These are phyloP conservation scores for Cantharis nigra DNA, from an alignment of 2,888 invertebrate genomes.

Conservation along the genomic window DNA sequence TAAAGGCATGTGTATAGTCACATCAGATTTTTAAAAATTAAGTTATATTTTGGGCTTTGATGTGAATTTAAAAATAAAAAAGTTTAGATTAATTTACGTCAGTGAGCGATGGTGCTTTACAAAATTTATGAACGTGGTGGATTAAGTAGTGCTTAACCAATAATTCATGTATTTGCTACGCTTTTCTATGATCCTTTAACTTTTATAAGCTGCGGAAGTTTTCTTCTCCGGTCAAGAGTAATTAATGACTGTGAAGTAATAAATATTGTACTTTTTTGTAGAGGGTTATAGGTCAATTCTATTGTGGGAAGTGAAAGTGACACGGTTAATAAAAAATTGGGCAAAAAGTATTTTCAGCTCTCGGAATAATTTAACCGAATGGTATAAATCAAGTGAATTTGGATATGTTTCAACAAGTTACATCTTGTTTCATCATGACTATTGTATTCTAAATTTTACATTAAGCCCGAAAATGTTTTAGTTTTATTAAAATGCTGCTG, in stretches of 20 bases:
- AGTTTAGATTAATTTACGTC: not conserved
- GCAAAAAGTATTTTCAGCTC: not conserved
- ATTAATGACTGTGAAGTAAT: conserved; percentile 14
- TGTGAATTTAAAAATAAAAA: not conserved
- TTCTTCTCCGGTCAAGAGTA: conserved; percentile 9
- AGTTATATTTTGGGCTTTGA: not conserved
- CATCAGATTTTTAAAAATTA: no score
- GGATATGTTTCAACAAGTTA: not conserved
- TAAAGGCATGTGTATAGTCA: no score
- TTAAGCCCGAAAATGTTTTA: not conserved
- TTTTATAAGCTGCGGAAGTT: conserved; percentile 8
- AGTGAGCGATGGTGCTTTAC: not conserved
- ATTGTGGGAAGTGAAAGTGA: not conserved
- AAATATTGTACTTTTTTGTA: conserved; percentile 9
- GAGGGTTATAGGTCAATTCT: conserved; percentile 10
- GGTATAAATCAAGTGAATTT: not conserved
- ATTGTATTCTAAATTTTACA: not conserved
- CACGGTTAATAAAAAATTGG: not conserved
- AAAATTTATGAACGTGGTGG: not conserved
- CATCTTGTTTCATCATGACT: not conserved
- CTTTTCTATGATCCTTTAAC: not conserved
- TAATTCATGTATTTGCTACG: not conserved
- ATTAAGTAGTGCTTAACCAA: not conserved
- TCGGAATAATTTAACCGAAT: not conserved
- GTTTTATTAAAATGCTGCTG: not conserved